These are phyloP conservation scores for Gymnopithys bicolor DNA, from an alignment of 2,797 vertebrate genomes.

Conservation along the genomic window DNA sequence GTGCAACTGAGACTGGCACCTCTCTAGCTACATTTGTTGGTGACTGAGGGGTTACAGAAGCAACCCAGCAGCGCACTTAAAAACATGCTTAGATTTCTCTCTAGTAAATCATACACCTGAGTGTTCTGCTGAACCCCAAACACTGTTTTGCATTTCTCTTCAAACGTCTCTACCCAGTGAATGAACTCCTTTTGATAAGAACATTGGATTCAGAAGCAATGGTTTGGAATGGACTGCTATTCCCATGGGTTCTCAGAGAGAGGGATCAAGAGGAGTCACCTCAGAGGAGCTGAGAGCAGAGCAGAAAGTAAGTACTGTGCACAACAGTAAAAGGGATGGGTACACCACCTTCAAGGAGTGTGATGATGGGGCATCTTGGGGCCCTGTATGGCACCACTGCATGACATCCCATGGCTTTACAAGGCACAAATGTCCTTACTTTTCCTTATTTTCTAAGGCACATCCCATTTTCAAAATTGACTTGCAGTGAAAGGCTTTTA, in stretches of 20 bases:
- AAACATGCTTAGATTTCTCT: not conserved
- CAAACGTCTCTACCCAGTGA: not conserved
- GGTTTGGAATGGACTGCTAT: not conserved
- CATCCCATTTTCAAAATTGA: no score
- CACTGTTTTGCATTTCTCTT: not conserved
- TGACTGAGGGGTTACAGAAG: not conserved
- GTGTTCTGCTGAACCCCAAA: not conserved
- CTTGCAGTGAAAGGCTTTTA: no score
- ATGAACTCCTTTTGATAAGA: not conserved
- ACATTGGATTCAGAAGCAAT: not conserved
- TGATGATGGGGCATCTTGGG: not conserved
- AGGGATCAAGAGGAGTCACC: not conserved
- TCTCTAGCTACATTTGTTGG: not conserved
- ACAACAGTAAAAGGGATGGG: not conserved
- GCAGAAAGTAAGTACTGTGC: not conserved
- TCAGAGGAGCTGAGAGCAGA: not conserved
- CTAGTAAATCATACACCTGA: accelerated
- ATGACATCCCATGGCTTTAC: not conserved
- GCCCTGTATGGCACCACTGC: not conserved
- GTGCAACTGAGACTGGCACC: not conserved
- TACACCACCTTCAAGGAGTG: not conserved
- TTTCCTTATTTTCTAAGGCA: no score
- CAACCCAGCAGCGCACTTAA: not conserved
- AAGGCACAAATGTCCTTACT: not conserved
- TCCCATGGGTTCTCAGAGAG: not conserved